Percentiles rank a stretch among this genome's conserved stretches.
phyloP scores from a whole-genome alignment of 2,797 vertebrate species.

The Danionella dracula region DNA sequence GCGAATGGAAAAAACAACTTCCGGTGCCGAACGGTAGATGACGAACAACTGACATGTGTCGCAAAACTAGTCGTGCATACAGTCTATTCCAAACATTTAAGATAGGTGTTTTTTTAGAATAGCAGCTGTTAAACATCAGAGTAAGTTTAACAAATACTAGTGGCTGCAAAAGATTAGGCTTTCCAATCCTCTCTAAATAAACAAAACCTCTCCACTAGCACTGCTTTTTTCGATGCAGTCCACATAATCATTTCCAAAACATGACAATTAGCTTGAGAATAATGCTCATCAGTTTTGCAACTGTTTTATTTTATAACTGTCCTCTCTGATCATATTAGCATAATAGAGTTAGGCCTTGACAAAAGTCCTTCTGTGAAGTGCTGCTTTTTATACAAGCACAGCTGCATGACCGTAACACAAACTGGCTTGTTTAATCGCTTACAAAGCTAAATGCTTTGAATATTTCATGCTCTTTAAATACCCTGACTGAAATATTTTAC shows the following conservation, averaged over 20 bases:
- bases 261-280: neutral
- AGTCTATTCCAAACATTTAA: no score
- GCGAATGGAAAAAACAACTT: no score
- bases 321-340: conserved; percentile 41
- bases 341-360: conserved; percentile 29
- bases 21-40: no score
- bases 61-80: no score
- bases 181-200: no score
- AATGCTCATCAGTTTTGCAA: conserved; percentile 22
- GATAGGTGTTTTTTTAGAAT: no score
- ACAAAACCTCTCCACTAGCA: no score
- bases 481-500: neutral
- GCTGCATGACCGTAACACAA: conserved; percentile 11
- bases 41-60: no score
- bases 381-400: conserved; percentile 17
- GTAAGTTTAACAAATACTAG: no score
- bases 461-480: neutral
- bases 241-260: neutral
- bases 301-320: conserved; percentile 9
- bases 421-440: neutral
- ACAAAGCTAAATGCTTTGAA: conserved; percentile 1
- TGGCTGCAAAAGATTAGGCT: no score
- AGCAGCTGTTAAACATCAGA: no score
- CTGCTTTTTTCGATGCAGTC: no score
- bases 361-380: conserved; percentile 21